These are phyloP conservation scores for Rhogogaster chlorosoma DNA, from an alignment of 2,888 invertebrate species.

Conservation along the genomic window DNA sequence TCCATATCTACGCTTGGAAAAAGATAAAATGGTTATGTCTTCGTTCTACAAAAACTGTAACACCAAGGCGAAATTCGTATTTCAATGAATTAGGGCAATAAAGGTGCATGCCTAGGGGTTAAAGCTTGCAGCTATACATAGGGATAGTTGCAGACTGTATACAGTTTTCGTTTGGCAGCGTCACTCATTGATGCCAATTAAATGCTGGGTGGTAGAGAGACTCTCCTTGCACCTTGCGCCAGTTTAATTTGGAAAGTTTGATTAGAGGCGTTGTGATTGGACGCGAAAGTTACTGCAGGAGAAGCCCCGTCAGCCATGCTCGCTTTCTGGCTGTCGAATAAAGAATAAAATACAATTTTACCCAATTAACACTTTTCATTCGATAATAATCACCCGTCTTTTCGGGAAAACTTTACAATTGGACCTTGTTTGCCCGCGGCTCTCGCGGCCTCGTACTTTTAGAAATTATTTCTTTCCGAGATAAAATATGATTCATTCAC, in stretches of 20 bases:
- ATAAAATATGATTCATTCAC: conserved; percentile 1
- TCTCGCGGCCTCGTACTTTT: background rate
- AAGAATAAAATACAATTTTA: conserved; percentile 21
- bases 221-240: conserved; percentile 34
- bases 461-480: background rate
- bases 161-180: conserved; percentile 19
- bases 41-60: background rate
- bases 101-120: background rate
- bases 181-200: conserved; percentile 42
- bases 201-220: conserved; percentile 23
- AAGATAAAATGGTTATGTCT: background rate
- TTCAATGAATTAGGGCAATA: conserved; percentile 3
- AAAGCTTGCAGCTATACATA: background rate
- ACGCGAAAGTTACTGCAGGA: conserved; percentile 32
- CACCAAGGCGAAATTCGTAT: background rate
- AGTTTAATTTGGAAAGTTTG: conserved; percentile 47
- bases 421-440: conserved; percentile 27
- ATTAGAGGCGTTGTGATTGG: conserved; percentile 47
- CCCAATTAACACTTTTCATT: conserved; percentile 22
- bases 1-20: background rate
- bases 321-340: background rate
- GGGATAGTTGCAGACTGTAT: background rate
- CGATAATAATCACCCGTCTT: conserved; percentile 3
- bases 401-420: conserved; percentile 2
- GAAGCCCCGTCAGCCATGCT: conserved; percentile 22